These are phyloP conservation scores for Piprites chloris DNA, from an alignment of 2,113 vertebrate genomes.

Conservation along the genomic window DNA sequence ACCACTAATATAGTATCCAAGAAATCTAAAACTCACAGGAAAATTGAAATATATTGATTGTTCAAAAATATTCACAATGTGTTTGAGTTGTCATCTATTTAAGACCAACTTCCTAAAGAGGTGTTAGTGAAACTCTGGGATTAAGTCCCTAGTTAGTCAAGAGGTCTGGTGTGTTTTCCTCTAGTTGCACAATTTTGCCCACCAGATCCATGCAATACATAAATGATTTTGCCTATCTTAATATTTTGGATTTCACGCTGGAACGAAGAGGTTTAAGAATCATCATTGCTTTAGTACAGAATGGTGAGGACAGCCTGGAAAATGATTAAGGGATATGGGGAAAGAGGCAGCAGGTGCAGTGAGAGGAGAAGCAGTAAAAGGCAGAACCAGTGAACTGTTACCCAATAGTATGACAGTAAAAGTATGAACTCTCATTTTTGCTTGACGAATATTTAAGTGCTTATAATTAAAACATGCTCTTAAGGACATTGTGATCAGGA, in stretches of 20 bases:
- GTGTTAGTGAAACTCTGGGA: neutral
- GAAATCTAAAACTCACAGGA: neutral
- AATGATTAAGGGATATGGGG: neutral
- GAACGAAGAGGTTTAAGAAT: neutral
- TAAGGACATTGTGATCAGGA: neutral
- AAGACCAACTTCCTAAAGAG: neutral
- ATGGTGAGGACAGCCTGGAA: neutral
- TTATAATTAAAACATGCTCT: slow-evolving; percentile 7
- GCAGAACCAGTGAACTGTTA: neutral
- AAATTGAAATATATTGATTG: neutral
- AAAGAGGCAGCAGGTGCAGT: neutral
- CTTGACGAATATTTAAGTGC: neutral
- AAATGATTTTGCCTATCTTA: neutral
- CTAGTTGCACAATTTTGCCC: neutral
- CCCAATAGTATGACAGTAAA: neutral
- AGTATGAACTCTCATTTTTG: neutral
- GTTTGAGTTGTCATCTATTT: neutral
- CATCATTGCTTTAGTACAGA: neutral
- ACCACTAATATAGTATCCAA: neutral
- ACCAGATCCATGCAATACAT: neutral
- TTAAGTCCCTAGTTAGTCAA: neutral
- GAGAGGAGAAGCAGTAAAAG: neutral
- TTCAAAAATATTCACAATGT: neutral
- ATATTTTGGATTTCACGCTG: neutral
- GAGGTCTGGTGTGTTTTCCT: neutral